Percentiles rank a stretch among this genome's conserved stretches.
These are phyloP conservation scores for Mormyrus proboscirostris DNA, from an alignment of 2,797 vertebrate genomes.

Conservation along the genomic window DNA sequence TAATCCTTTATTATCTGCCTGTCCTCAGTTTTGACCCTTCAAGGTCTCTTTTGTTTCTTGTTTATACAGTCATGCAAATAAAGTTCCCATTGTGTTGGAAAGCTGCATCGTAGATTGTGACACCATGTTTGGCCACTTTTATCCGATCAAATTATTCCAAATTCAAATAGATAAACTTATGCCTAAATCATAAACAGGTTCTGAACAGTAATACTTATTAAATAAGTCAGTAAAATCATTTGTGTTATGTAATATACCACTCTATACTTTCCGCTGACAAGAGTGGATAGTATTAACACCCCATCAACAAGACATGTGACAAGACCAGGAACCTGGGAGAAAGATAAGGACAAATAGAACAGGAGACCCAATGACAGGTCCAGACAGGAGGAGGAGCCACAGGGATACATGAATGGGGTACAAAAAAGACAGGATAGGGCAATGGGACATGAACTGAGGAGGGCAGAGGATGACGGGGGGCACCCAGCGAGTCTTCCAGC, in stretches of 20 bases:
- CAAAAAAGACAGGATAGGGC: too few relatives aligned
- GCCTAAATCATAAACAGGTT: neutral
- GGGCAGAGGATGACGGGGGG: too few relatives aligned
- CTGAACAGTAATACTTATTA: neutral
- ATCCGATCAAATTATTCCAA: neutral
- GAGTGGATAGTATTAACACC: neutral
- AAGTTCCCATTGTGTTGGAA: neutral
- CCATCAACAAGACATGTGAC: neutral
- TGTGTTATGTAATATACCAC: neutral
- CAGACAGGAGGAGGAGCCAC: neutral
- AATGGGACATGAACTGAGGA: too few relatives aligned
- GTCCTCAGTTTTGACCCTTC: neutral
- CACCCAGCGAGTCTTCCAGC: too few relatives aligned
- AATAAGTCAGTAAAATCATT: neutral
- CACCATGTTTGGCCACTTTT: neutral
- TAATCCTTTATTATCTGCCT: neutral
- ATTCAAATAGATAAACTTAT: neutral
- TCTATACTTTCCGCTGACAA: neutral
- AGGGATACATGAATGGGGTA: neutral
- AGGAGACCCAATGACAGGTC: neutral
- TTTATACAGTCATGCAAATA: neutral
- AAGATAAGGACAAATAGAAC: neutral
- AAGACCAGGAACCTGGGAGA: neutral
- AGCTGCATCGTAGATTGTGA: neutral
- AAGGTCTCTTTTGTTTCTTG: neutral